Percentiles rank a stretch among this genome's conserved stretches.
phyloP scores from a whole-genome alignment of 2,888 invertebrate species.

The Drosophila cognata region DNA sequence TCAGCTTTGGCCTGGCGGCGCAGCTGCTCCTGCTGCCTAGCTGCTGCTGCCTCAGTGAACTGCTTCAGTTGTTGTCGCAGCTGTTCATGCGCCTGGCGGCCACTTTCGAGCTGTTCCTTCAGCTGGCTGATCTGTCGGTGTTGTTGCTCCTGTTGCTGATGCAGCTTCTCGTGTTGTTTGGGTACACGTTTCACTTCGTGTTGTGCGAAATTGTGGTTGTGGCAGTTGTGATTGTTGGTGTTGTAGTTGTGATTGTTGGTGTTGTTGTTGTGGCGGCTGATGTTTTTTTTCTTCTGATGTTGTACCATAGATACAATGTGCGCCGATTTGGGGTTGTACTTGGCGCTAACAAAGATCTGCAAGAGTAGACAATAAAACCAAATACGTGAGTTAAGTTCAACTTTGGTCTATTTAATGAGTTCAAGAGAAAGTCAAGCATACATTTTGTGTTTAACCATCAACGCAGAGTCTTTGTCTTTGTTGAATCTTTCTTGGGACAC shows the following conservation, averaged over 20 bases:
- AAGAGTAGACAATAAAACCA: background rate
- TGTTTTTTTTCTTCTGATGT: conserved; percentile 59
- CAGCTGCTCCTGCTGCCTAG: background rate
- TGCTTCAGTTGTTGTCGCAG: conserved; percentile 9
- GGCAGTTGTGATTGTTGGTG: conserved; percentile 1
- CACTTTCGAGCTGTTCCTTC: conserved; percentile 30
- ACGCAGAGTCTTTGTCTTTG: background rate
- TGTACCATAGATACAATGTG: conserved; percentile 83
- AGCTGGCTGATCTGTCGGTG: conserved; percentile 12
- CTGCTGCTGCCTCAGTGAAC: background rate
- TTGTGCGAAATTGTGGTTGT: conserved; percentile 9
- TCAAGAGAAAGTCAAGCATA: background rate
- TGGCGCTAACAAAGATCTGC: conserved; percentile 77
- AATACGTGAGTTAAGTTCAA: conserved; percentile 13
- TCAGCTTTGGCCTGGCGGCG: background rate
- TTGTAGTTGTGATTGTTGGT: background rate
- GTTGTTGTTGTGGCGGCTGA: background rate
- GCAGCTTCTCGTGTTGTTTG: conserved; percentile 27
- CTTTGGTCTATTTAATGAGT: background rate
- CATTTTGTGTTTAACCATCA: background rate
- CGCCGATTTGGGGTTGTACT: conserved; percentile 74
- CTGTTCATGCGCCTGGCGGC: conserved; percentile 7
- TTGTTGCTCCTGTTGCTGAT: conserved; percentile 14
- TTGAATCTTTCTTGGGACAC: background rate
- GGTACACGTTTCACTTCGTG: conserved; percentile 21